A percentile compares a stretch with the other conserved stretches of the same genome.
Evolutionary conservation across 2,888 invertebrate genomes (phyloP).

Genomic region (Baronia brevicornis): DNA sequence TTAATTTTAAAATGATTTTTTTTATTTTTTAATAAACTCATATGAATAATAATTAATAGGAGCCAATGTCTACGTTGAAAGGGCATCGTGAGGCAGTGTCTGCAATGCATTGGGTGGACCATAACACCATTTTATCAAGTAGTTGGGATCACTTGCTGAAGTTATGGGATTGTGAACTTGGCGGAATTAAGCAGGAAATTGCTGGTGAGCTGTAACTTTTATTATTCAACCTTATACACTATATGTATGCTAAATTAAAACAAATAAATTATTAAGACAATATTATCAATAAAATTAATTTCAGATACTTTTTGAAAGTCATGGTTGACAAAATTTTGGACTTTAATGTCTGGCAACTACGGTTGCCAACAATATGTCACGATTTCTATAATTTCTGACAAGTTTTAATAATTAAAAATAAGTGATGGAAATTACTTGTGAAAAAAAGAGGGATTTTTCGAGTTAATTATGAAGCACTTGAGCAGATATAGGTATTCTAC

Average conservation of each 20-base stretch:
- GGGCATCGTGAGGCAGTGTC: constrained; percentile 96
- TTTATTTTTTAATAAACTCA: constrained; percentile 3
- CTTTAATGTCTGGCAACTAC: too few species aligned
- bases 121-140: constrained; percentile 85
- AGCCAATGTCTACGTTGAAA: constrained; percentile 89
- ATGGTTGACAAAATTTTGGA: too few species aligned
- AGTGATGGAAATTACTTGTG: too few species aligned
- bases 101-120: constrained; percentile 88
- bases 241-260: constrained; percentile 1
- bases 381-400: too few species aligned
- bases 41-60: constrained; percentile 64
- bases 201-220: too few species aligned
- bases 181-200: constrained; percentile 88
- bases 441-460: too few species aligned
- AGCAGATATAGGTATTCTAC: too few species aligned
- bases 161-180: constrained; percentile 93
- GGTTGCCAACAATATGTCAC: too few species aligned
- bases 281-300: neutral
- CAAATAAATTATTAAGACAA: neutral
- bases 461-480: too few species aligned
- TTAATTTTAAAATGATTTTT: neutral
- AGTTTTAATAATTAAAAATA: too few species aligned
- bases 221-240: too few species aligned
- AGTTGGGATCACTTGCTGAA: constrained; percentile 98
- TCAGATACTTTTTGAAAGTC: constrained; percentile 1